phyloP scores from a whole-genome alignment of 2,888 invertebrate species.

The Drosophila tripunctata region DNA sequence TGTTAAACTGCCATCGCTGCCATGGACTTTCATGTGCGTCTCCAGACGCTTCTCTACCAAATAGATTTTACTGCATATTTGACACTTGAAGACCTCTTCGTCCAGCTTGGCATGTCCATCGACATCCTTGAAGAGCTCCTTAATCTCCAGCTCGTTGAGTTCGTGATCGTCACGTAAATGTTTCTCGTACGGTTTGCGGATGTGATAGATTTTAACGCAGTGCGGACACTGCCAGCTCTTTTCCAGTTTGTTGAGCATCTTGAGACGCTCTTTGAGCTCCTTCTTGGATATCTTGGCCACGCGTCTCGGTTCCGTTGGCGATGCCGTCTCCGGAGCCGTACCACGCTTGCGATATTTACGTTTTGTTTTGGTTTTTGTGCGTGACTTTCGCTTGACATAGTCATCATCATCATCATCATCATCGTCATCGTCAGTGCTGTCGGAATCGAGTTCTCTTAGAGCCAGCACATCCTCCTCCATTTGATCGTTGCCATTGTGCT shows the following conservation, averaged over 20 bases:
- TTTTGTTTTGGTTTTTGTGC: constrained; percentile 42
- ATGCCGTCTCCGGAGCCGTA: not conserved
- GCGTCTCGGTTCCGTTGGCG: constrained; percentile 56
- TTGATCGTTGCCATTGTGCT: constrained; percentile 53
- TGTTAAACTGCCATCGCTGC: constrained; percentile 79
- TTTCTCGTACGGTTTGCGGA: constrained; percentile 82
- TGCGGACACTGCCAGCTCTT: constrained; percentile 80
- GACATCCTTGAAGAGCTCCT: constrained; percentile 75
- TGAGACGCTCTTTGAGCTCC: constrained; percentile 78
- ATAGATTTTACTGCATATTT: constrained; percentile 82
- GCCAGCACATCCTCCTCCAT: constrained; percentile 74
- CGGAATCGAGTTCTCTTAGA: constrained; percentile 50
- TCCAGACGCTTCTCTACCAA: constrained; percentile 76
- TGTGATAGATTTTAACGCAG: constrained; percentile 82
- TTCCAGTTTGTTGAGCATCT: constrained; percentile 77
- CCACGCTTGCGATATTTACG: constrained; percentile 68
- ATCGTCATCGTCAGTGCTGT: constrained; percentile 31
- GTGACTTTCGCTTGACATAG: constrained; percentile 19
- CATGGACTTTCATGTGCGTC: constrained; percentile 81
- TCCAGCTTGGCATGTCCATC: constrained; percentile 68
- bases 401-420: constrained; percentile 40
- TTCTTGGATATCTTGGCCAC: constrained; percentile 74
- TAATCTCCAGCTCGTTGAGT: constrained; percentile 69
- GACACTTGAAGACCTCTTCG: constrained; percentile 80
- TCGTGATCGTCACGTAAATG: constrained; percentile 82